phyloP scores from a whole-genome alignment of 2,797 vertebrate genomes.

The Schizopygopsis malacanthus region DNA sequence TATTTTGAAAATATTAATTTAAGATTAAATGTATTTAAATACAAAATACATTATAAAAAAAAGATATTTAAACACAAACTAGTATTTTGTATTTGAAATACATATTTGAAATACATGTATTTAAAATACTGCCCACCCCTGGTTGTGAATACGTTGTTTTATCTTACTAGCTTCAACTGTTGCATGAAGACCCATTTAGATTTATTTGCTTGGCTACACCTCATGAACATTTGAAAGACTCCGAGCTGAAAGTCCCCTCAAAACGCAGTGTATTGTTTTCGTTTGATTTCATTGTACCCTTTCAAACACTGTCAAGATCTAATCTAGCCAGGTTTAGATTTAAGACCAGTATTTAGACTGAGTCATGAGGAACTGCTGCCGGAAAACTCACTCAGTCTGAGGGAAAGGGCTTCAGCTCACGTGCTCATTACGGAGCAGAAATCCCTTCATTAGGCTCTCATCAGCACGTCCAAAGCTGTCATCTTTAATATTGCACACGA shows the following conservation, averaged over 20 bases:
- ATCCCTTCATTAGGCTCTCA: conserved; percentile 76
- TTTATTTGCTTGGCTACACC: not conserved
- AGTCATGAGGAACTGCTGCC: not conserved
- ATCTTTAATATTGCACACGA: conserved; percentile 79
- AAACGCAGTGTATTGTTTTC: not conserved
- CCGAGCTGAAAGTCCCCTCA: conserved; percentile 3
- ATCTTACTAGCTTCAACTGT: not conserved
- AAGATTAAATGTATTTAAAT: no score
- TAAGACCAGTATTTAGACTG: not conserved
- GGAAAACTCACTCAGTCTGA: conserved; percentile 10
- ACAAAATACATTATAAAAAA: no score
- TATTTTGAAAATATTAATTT: no score
- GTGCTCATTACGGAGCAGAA: conserved; percentile 69
- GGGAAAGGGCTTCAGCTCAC: conserved; percentile 66
- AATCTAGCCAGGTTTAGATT: not conserved
- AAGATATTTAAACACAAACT: no score
- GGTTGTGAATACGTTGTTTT: not conserved
- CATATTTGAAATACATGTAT: no score
- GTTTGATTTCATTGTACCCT: conserved; percentile 5
- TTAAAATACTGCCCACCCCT: no score
- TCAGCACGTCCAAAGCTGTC: conserved; percentile 73
- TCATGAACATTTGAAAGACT: not conserved
- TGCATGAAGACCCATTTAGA: not conserved
- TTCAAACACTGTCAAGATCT: not conserved
- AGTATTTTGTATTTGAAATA: no score